Evolutionary conservation across 2,888 invertebrate species (phyloP).

Genomic region (Cristatella mucedo): DNA sequence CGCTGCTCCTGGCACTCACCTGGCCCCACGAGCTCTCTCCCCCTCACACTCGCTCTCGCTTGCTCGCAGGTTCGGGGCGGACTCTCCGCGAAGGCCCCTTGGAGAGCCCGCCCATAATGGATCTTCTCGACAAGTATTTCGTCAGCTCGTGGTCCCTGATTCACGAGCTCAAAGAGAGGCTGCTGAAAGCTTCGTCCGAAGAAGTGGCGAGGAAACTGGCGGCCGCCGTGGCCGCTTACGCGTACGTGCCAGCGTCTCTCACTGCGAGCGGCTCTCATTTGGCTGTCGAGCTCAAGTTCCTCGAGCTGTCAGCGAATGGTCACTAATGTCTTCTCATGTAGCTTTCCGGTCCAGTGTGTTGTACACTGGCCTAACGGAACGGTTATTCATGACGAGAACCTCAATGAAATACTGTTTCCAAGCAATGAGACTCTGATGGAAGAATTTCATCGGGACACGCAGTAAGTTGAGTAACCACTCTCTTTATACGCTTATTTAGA

Average conservation of each 20-base stretch:
- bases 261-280: too few species aligned
- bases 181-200: too few species aligned
- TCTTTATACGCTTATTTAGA: too few species aligned
- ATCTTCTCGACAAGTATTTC: constrained; percentile 16
- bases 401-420: constrained; percentile 15
- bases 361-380: constrained; percentile 16
- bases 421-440: background rate
- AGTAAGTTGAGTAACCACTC: too few species aligned
- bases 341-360: constrained; percentile 19
- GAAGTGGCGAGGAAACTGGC: too few species aligned
- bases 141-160: constrained; percentile 20
- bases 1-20: too few species aligned
- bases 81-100: constrained; percentile 21
- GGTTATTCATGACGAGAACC: constrained; percentile 17
- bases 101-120: constrained; percentile 18
- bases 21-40: too few species aligned
- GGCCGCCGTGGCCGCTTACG: too few species aligned
- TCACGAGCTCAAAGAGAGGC: constrained; percentile 18
- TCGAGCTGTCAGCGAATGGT: too few species aligned
- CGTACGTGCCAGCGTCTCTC: too few species aligned
- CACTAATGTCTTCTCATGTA: too few species aligned
- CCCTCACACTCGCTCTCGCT: background rate
- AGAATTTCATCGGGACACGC: background rate
- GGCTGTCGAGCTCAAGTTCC: too few species aligned
- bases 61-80: constrained; percentile 19